Evolutionary conservation across 1,140 invertebrate species (phyloP).

Genomic region (Zaprionus vittiger): DNA sequence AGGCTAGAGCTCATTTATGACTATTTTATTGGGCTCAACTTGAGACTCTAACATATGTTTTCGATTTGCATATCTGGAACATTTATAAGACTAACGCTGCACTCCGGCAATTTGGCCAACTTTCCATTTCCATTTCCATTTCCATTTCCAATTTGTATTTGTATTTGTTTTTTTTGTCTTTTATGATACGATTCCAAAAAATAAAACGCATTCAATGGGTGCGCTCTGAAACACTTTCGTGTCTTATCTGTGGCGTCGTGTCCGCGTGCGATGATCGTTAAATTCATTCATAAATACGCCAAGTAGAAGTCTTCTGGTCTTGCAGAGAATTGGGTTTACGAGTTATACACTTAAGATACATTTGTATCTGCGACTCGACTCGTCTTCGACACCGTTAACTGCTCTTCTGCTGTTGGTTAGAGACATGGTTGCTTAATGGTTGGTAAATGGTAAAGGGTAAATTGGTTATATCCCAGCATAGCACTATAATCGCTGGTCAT

Average conservation of each 20-base stretch:
- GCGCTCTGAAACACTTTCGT: conserved; percentile 1
- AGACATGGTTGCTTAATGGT: background rate
- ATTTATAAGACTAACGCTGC: conserved; percentile 6
- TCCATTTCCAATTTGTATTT: conserved; percentile 32
- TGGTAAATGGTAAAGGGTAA: background rate
- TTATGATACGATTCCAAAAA: background rate
- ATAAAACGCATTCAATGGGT: background rate
- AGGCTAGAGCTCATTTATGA: conserved; percentile 32
- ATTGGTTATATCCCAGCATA: background rate
- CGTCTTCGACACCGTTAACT: background rate
- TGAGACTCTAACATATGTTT: background rate
- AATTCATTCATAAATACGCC: conserved; percentile 8
- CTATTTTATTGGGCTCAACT: conserved; percentile 28
- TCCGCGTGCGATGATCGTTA: background rate
- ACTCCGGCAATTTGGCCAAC: conserved; percentile 34
- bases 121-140: conserved; percentile 59
- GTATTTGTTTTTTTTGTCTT: background rate
- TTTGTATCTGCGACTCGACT: background rate
- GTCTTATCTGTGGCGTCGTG: conserved; percentile 6
- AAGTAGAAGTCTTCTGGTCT: background rate
- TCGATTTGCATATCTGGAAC: conserved; percentile 44
- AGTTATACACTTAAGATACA: background rate
- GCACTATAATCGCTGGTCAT: conserved; percentile 24
- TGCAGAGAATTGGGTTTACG: conserved; percentile 1
- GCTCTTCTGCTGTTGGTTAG: background rate